Base-by-base conservation (phyloP, 2,888 invertebrate genomes). In the Cephus rjabovi region DNA sequence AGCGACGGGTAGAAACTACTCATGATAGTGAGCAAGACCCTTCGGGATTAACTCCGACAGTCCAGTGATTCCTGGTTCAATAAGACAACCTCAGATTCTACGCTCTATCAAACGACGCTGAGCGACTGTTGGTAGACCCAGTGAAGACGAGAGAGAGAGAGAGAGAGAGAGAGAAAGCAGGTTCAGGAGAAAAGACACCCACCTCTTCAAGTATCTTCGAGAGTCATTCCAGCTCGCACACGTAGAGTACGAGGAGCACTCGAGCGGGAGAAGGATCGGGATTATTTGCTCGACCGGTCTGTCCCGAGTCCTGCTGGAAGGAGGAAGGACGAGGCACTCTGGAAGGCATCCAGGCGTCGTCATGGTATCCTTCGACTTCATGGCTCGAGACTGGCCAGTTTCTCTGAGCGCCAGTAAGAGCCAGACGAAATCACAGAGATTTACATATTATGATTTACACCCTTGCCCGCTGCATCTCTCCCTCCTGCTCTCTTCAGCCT, bases 391-490 rank as follows among this genome's bases (percentile, higher is more conserved):
- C 86, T 71, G 75, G 73, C 75, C 86, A 84, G 86, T 86, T 86
- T 85, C 87, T 84, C 83, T 83, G 85, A 87, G 86, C 86, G 85
- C 84, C 87, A 85, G 84, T 86, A 84, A 83, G 85, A 88, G 86
- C 85, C 88, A 87, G 89, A 90, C 90, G 87, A 88, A 89, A 89
- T 90, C 90, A 89, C 89, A 87, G 86, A 85, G 86, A 90, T 90
- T 90, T 90, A 90, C 90, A 90, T 90, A 90, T 90, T 90, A 90
- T 90, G 90, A 90, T 90, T 90, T 90, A 90, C 90, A 89, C 88
- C 90, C 90, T 89, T 89, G 90, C 89, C 89, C 89, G 84, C 86
- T 86, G 84, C 83, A 82, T 84, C 84, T 82, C 82, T 82, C 83
- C 80, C 81, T 81, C 82, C 75, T 81, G 79, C 84, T 82, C 81